Evolutionary conservation across 2,888 invertebrate genomes (phyloP).

Genomic region (Pristionchus exspectatus): DNA sequence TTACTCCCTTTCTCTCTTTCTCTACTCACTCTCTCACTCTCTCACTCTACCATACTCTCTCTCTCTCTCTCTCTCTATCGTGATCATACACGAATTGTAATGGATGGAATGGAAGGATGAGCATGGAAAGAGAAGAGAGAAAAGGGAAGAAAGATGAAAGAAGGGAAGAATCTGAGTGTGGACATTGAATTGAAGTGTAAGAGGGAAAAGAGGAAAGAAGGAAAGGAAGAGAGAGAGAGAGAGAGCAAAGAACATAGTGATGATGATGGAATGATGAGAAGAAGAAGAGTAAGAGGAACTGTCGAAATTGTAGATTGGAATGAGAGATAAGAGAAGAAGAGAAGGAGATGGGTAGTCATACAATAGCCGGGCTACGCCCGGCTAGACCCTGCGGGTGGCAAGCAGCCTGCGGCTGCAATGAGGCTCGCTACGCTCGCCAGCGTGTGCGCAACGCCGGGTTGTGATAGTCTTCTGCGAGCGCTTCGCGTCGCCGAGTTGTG

Average conservation of each 20-base stretch:
- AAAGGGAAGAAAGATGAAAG: not conserved
- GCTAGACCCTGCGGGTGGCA: too few relatives aligned
- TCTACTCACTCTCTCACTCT: not conserved
- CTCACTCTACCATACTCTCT: not conserved
- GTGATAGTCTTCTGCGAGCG: too few relatives aligned
- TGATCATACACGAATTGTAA: not conserved
- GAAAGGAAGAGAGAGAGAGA: not conserved
- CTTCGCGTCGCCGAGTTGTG: too few relatives aligned
- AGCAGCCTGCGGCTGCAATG: too few relatives aligned
- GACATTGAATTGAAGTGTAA: not conserved
- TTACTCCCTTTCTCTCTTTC: not conserved
- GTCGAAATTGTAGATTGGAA: conserved; percentile 6
- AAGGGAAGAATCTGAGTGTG: not conserved
- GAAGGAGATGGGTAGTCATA: not conserved
- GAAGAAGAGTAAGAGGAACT: conserved; percentile 3
- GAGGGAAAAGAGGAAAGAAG: not conserved
- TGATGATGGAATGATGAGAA: not conserved
- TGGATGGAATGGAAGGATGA: not conserved
- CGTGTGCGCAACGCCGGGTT: too few relatives aligned
- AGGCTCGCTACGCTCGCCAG: too few relatives aligned
- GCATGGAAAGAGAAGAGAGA: not conserved
- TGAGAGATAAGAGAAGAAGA: not conserved
- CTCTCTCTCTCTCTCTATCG: not conserved
- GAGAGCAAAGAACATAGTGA: not conserved
- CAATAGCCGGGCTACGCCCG: too few relatives aligned